Conservation (phyloP, 30 jellyfish, hydroid and myxozoan genomes). For the Mastigias papua region DNA sequence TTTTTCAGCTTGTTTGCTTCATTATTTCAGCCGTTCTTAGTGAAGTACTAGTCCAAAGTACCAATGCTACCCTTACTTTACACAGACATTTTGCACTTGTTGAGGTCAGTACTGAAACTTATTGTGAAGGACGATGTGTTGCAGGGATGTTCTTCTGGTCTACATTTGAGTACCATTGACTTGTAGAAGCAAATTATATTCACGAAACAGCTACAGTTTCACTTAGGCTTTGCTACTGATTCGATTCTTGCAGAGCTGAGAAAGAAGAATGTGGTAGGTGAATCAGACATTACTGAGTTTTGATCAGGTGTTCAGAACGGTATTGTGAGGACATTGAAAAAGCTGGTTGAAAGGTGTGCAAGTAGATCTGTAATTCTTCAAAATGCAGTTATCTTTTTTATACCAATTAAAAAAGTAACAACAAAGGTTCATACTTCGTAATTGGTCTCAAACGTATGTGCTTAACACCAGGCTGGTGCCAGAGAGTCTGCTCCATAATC, state of each 20-base stretch:
- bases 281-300: background rate
- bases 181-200: background rate
- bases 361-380: background rate
- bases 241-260: background rate
- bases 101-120: background rate
- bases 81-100: background rate
- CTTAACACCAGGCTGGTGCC: too few species aligned
- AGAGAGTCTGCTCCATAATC: too few species aligned
- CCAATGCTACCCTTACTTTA: background rate
- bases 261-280: background rate
- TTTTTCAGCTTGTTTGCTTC: background rate
- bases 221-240: background rate
- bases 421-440: too few species aligned
- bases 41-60: background rate
- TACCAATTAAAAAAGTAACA: too few species aligned
- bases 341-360: background rate
- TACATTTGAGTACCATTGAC: background rate
- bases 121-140: background rate
- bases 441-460: too few species aligned
- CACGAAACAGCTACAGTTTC: background rate
- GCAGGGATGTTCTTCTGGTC: background rate
- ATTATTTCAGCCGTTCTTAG: background rate
- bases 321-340: background rate
- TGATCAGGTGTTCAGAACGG: background rate
- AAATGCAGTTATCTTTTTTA: background rate